Evolutionary conservation across 2,888 invertebrate species (phyloP), one percentile per base, ranked within the genome.

Genomic region (Morpho helenor): DNA sequence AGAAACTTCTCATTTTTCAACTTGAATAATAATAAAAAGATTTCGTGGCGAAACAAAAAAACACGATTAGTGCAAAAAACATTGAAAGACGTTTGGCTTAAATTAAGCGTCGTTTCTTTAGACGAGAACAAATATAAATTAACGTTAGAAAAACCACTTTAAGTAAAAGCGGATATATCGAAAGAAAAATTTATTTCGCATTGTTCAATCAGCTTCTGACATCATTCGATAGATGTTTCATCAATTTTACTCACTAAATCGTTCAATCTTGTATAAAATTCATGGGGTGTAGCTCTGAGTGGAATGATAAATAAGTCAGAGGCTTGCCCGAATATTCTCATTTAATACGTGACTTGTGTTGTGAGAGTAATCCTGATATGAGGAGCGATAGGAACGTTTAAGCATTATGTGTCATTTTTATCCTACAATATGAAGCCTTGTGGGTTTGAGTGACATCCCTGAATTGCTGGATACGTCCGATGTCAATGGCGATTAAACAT

Each of bases 241-340:
- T 90, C 88, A 89, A 89, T 90, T 86, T 87, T 77, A 82, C 81
- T 85, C 81, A 83, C 80, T 87, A 89, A 89, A 88, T 89, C 89
- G 88, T 83, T 89, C 89, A 86, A 88, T 89, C 89, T 89, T 89
- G 87, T 89, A 89, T 86, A 87, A 89, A 89, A 90, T 89, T 90
- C 88, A 90, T 88, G 86, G 88, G 83, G 84, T 84, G 87, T 84
- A 86, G 84, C 82, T 79, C 79, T 81, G 87, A 83, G 82, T 77
- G 79, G 89, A 86, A 90, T 90, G 90, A 90, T 90, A 89, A 89
- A 90, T 90, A 90, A 88, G 88, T 80, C 75, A 73, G 84, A 82
- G 88, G 84, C 83, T 86, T 79, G 84, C 78, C 86, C 88, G 85
- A 90, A 89, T 90, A 90, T 89, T 89, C 89, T 87, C 89, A 90